Conservation (phyloP, 2,888 invertebrate genomes). For the Drosophila algonquin region DNA sequence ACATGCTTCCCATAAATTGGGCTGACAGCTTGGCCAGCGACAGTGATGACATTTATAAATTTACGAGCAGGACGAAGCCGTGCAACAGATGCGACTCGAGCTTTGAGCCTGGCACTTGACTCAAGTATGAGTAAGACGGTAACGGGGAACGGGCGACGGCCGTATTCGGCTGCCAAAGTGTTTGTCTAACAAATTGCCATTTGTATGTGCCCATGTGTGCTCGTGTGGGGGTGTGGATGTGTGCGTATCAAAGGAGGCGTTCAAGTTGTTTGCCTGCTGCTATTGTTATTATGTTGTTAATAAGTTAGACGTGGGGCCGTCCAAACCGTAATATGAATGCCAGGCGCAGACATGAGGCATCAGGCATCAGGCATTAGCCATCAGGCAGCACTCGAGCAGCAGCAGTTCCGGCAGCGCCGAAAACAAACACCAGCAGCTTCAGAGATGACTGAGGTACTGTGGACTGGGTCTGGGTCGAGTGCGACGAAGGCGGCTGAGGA, state of each 20-base stretch:
- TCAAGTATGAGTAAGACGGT: background rate
- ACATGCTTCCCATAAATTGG: slow-evolving; percentile 62
- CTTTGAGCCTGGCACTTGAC: background rate
- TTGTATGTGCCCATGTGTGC: slow-evolving; percentile 10
- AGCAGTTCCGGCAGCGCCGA: slow-evolving; percentile 30
- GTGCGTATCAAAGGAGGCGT: slow-evolving; percentile 1
- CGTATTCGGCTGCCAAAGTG: slow-evolving; percentile 18
- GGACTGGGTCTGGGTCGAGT: background rate
- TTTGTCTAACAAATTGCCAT: slow-evolving; percentile 65
- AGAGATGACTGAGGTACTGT: too few relatives aligned
- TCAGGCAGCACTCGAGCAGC: slow-evolving; percentile 8
- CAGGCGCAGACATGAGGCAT: background rate
- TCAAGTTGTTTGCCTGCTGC: slow-evolving; percentile 41
- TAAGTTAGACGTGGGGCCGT: slow-evolving; percentile 56
- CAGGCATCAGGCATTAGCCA: too few relatives aligned
- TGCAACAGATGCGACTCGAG: slow-evolving; percentile 59
- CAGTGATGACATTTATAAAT: slow-evolving; percentile 60
- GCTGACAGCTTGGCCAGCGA: slow-evolving; percentile 30
- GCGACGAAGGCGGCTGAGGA: slow-evolving; percentile 30
- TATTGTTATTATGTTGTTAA: slow-evolving; percentile 63
- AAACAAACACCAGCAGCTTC: background rate
- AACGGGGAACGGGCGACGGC: background rate
- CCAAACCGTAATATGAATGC: slow-evolving; percentile 30
- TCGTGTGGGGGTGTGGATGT: background rate
- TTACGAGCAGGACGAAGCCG: slow-evolving; percentile 50